phyloP scores from a whole-genome alignment of 2,113 vertebrate genomes.

The Neotragus pygmaeus region DNA sequence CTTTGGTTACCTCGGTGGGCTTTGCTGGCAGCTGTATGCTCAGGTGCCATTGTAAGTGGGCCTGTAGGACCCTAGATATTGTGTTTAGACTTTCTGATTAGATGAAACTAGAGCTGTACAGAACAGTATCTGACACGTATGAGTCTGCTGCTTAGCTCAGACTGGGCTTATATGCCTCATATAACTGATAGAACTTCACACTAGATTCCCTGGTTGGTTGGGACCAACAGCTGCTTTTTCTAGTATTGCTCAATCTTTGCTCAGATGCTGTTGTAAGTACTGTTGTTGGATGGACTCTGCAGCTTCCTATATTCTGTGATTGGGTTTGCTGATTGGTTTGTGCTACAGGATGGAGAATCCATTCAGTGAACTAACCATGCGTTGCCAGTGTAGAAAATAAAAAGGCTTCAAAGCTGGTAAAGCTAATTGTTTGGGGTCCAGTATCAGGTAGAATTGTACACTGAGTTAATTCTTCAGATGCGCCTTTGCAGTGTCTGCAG shows the following conservation, averaged over 20 bases:
- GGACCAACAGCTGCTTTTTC: background rate
- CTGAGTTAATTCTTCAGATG: background rate
- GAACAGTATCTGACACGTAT: background rate
- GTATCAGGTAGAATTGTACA: background rate
- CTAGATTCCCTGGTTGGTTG: background rate
- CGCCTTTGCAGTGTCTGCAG: background rate
- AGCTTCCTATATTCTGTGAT: background rate
- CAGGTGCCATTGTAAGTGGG: background rate
- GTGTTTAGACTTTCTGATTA: background rate
- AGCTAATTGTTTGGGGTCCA: background rate
- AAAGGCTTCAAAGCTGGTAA: background rate
- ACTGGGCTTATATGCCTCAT: background rate
- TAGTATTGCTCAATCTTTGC: background rate
- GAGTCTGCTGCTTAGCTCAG: background rate
- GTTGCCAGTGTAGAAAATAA: background rate
- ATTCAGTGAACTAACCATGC: background rate
- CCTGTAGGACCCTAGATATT: background rate
- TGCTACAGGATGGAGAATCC: background rate
- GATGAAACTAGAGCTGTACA: background rate
- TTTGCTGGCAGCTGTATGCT: background rate
- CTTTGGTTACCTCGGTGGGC: fast-evolving
- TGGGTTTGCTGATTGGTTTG: background rate
- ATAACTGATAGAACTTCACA: background rate
- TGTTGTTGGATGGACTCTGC: background rate
- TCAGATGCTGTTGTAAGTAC: background rate